Conservation (phyloP, 2,888 invertebrate genomes). For the Aphelenchoides bicaudatus region DNA sequence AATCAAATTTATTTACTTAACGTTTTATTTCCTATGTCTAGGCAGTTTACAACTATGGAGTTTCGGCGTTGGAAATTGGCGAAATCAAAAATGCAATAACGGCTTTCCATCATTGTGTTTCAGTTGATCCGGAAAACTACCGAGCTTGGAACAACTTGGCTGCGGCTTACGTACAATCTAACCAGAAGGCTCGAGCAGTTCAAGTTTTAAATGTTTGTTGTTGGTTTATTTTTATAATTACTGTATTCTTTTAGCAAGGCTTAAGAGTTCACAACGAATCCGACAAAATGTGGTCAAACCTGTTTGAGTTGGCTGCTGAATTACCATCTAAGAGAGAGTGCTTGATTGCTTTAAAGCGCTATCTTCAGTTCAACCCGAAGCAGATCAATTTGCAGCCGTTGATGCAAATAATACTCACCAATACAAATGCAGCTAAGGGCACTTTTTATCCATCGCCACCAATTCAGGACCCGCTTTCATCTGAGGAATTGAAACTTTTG, state of each 20-base stretch:
- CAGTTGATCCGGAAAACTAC: slow-evolving; percentile 68
- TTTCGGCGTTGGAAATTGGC: slow-evolving; percentile 51
- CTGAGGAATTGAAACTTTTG: neutral
- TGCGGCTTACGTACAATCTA: slow-evolving; percentile 81
- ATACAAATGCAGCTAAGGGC: slow-evolving; percentile 6
- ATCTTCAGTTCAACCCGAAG: slow-evolving; percentile 5
- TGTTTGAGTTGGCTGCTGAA: slow-evolving; percentile 22
- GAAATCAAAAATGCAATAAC: slow-evolving; percentile 34
- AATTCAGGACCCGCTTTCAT: slow-evolving; percentile 1
- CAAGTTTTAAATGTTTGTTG: slow-evolving; percentile 44
- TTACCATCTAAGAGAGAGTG: slow-evolving; percentile 12
- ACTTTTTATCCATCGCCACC: slow-evolving; percentile 12
- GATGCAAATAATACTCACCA: slow-evolving; percentile 9
- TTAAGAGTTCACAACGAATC: slow-evolving; percentile 68
- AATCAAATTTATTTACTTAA: neutral
- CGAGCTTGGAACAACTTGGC: slow-evolving; percentile 98
- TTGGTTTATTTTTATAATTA: slow-evolving; percentile 66
- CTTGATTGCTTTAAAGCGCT: slow-evolving; percentile 14
- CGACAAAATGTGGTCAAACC: slow-evolving; percentile 94
- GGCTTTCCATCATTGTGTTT: slow-evolving; percentile 45
- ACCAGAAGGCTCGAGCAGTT: slow-evolving; percentile 70
- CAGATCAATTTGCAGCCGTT: slow-evolving; percentile 10
- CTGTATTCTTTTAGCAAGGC: slow-evolving; percentile 22
- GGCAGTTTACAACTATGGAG: slow-evolving; percentile 22
- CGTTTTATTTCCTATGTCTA: neutral